Conservation (phyloP, 2,888 invertebrate species). For the Meandrusa payeni region DNA sequence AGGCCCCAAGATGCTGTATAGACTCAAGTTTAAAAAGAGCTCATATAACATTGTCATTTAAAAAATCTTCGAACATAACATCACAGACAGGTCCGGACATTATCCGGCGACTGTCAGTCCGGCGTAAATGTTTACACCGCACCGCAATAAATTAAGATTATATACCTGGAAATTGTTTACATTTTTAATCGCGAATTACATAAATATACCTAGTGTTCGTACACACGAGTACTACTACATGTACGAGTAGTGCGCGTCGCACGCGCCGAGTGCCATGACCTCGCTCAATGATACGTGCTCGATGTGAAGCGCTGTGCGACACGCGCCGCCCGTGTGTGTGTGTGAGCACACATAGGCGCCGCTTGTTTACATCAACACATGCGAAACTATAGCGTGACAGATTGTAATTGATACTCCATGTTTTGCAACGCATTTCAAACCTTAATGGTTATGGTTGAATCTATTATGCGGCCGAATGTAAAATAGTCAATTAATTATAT, state of each 20-base stretch:
- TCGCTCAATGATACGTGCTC: slow-evolving; percentile 68
- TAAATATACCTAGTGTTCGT: slow-evolving; percentile 9
- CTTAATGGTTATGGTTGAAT: no score
- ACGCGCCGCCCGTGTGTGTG: slow-evolving; percentile 14
- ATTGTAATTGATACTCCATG: slow-evolving; percentile 43
- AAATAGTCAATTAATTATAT: slow-evolving; percentile 2
- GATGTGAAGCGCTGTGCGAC: slow-evolving; percentile 27
- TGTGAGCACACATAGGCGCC: slow-evolving; percentile 28
- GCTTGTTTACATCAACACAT: slow-evolving; percentile 70
- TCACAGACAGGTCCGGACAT: no score
- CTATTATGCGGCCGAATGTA: not conserved
- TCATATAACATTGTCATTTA: no score
- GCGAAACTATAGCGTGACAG: slow-evolving; percentile 37
- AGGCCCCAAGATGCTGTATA: no score
- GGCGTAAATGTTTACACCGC: no score
- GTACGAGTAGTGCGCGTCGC: slow-evolving; percentile 46
- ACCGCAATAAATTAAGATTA: no score
- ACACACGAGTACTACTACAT: slow-evolving; percentile 10
- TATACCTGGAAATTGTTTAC: slow-evolving; percentile 12
- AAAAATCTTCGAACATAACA: no score
- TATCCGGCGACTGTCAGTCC: no score
- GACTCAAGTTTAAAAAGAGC: no score
- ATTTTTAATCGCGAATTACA: slow-evolving; percentile 12
- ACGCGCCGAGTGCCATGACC: slow-evolving; percentile 76
- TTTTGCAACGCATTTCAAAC: not conserved